These are phyloP conservation scores for Brachyhypopomus occidentalis DNA, from an alignment of 2,113 vertebrate genomes.

Conservation along the genomic window DNA sequence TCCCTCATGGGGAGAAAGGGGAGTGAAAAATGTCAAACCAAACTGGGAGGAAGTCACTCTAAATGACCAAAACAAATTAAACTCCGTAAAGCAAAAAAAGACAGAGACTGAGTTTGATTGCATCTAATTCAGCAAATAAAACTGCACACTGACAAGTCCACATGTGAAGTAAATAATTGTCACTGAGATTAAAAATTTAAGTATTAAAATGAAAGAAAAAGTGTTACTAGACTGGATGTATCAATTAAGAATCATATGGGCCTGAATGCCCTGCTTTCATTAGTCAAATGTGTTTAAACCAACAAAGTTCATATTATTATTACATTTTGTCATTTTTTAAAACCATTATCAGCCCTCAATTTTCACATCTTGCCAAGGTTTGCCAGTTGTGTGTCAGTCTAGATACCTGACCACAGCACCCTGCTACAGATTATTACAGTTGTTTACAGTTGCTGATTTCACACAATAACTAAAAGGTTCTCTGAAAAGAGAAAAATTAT, in stretches of 20 bases:
- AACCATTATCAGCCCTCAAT: too few relatives aligned
- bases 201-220: not conserved
- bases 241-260: not conserved
- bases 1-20: conserved; percentile 18
- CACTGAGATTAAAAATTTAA: not conserved
- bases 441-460: conserved; percentile 26
- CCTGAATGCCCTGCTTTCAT: not conserved
- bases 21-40: conserved; percentile 24
- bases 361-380: not conserved
- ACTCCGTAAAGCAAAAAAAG: not conserved
- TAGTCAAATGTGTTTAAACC: not conserved
- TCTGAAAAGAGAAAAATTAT: conserved; percentile 27
- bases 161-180: conserved; percentile 4
- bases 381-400: not conserved
- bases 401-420: not conserved
- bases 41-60: conserved; percentile 17
- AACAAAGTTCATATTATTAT: not conserved
- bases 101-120: not conserved
- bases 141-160: not conserved
- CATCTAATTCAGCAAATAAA: conserved; percentile 4
- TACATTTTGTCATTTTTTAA: too few relatives aligned
- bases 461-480: conserved; percentile 14
- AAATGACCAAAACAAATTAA: conserved; percentile 31
- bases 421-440: conserved; percentile 20
- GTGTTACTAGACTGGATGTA: not conserved